Evolutionary conservation across 2,797 vertebrate species (phyloP).

Genomic region (Oryzias sinensis): DNA sequence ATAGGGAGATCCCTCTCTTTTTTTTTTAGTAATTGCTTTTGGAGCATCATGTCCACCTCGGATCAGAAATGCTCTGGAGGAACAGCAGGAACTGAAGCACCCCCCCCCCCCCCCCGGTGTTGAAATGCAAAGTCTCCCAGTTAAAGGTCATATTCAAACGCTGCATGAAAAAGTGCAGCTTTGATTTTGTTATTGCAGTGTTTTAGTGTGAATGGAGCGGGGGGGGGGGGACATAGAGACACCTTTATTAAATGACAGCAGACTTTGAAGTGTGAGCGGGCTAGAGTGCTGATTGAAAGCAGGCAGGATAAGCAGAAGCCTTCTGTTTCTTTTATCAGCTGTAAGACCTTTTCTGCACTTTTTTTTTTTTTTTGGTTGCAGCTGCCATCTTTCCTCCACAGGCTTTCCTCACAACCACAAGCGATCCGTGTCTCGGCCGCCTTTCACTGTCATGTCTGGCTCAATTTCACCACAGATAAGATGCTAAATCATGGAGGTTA

Average conservation of each 20-base stretch:
- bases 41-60: too few species aligned
- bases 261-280: background rate
- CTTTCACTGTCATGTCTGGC: conserved; percentile 24
- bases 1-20: background rate
- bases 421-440: conserved; percentile 28
- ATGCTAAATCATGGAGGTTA: conserved; percentile 6
- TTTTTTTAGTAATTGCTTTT: too few species aligned
- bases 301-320: conserved; percentile 21
- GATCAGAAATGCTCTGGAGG: too few species aligned
- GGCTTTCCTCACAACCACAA: conserved; percentile 1
- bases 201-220: background rate
- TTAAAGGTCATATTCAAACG: background rate
- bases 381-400: conserved; percentile 26
- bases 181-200: background rate
- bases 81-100: too few species aligned
- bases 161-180: background rate
- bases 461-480: conserved; percentile 30
- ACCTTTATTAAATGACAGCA: too few species aligned
- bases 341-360: conserved; percentile 24
- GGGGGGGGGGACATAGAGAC: too few species aligned
- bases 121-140: too few species aligned
- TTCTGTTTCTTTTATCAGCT: conserved; percentile 31
- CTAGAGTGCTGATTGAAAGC: conserved; percentile 7
- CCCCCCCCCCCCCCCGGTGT: too few species aligned
- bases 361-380: background rate